A percentile compares a stretch with the other conserved stretches of the same genome.
phyloP scores from a whole-genome alignment of 2,888 invertebrate species.

The Pandemis heparana region DNA sequence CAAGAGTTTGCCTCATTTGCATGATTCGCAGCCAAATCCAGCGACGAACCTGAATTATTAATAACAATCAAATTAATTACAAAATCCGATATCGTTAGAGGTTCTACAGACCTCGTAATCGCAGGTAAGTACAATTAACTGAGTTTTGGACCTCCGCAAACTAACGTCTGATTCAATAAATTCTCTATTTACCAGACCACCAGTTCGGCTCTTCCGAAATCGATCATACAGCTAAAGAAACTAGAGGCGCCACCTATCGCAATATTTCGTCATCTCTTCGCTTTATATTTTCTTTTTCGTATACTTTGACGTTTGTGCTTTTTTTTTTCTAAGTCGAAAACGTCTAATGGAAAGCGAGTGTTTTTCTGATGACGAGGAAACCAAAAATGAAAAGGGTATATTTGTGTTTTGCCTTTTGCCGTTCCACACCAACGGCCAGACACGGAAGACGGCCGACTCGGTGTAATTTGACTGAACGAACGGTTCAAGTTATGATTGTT shows the following conservation, averaged over 20 bases:
- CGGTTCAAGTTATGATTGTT: too few species aligned
- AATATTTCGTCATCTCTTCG: neutral
- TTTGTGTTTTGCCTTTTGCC: too few species aligned
- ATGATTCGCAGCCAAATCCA: constrained; percentile 3
- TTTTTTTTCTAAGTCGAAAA: too few species aligned
- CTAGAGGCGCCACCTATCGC: neutral
- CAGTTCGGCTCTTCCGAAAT: neutral
- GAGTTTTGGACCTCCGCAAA: neutral
- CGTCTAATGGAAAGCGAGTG: too few species aligned
- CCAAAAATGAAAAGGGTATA: too few species aligned
- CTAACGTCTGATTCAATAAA: neutral
- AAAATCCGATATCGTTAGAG: neutral
- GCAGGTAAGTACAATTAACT: neutral
- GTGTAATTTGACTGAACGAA: too few species aligned
- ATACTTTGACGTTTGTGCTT: too few species aligned
- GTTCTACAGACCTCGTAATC: neutral
- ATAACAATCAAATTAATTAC: neutral
- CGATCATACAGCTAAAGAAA: neutral
- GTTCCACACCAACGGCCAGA: too few species aligned
- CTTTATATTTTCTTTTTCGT: too few species aligned
- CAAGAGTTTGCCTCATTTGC: neutral
- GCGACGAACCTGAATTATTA: neutral
- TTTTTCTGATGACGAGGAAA: too few species aligned
- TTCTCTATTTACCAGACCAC: neutral
- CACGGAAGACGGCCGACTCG: too few species aligned